phyloP scores from a whole-genome alignment of 1,140 invertebrate species.

The Xylocopa sonorina region DNA sequence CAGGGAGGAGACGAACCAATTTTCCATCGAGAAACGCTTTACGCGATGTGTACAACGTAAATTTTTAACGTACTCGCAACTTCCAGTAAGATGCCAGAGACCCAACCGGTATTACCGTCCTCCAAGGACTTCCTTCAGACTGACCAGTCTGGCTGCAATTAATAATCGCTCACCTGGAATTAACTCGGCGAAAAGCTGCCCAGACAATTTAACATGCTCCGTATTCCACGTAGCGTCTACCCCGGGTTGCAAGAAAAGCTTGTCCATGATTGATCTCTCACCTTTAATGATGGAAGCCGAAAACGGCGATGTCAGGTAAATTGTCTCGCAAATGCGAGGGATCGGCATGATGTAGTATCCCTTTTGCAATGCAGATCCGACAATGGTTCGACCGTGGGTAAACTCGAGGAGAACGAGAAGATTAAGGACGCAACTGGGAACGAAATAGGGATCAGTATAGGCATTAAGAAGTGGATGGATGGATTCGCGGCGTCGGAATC shows the following conservation, averaged over 20 bases:
- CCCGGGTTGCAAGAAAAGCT: slow-evolving; percentile 68
- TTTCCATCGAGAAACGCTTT: slow-evolving; percentile 22
- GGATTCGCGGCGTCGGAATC: slow-evolving; percentile 32
- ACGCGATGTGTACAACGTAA: slow-evolving; percentile 64
- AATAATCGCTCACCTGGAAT: slow-evolving; percentile 10
- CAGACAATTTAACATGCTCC: slow-evolving; percentile 45
- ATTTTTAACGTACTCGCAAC: slow-evolving; percentile 51
- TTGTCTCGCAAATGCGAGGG: no score
- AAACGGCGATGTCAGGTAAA: slow-evolving; percentile 64
- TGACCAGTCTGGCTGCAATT: slow-evolving; percentile 28
- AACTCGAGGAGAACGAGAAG: slow-evolving; percentile 41
- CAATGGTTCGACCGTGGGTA: slow-evolving; percentile 43
- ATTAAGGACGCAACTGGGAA: slow-evolving; percentile 34
- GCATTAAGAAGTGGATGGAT: slow-evolving; percentile 58
- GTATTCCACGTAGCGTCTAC: slow-evolving; percentile 37
- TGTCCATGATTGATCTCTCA: slow-evolving; percentile 75
- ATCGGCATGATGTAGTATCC: no score
- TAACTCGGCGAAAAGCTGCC: slow-evolving; percentile 48
- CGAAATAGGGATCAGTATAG: slow-evolving; percentile 15
- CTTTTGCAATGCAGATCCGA: slow-evolving; percentile 62
- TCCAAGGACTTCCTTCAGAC: slow-evolving; percentile 55
- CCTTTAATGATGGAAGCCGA: slow-evolving; percentile 53
- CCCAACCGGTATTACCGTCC: slow-evolving; percentile 51
- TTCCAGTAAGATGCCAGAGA: slow-evolving; percentile 62
- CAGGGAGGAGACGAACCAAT: slow-evolving; percentile 36